A percentile compares a stretch with the other conserved stretches of the same genome.
phyloP scores from a whole-genome alignment of 2,113 vertebrate species.

The Xiphophorus hellerii region DNA sequence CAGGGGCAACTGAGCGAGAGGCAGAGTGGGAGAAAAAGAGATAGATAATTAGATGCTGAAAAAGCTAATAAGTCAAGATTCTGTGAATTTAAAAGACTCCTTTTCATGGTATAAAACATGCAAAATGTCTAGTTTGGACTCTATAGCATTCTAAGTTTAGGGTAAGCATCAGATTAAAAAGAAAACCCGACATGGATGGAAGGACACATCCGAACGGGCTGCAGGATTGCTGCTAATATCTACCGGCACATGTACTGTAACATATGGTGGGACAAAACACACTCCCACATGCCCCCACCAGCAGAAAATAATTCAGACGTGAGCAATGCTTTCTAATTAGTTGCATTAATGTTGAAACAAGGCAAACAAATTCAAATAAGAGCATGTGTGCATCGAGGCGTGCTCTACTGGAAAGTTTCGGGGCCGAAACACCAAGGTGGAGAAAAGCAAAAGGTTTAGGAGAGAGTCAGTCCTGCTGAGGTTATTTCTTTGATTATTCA shows the following conservation, averaged over 20 bases:
- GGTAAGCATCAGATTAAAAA: not conserved
- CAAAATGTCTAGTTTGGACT: not conserved
- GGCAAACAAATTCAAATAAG: not conserved
- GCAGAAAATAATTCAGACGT: not conserved
- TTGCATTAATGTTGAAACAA: not conserved
- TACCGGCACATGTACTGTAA: not conserved
- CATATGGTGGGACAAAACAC: not conserved
- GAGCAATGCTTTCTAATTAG: not conserved
- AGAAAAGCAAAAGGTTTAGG: conserved; percentile 18
- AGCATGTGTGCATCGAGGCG: not conserved
- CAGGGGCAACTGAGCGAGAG: conserved; percentile 32
- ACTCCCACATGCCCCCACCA: not conserved
- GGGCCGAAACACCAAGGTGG: conserved; percentile 4
- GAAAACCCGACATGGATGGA: not conserved
- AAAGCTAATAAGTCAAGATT: conserved; percentile 11
- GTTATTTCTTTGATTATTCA: conserved; percentile 34
- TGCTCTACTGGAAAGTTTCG: not conserved
- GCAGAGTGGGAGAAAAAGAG: conserved; percentile 1
- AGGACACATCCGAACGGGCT: no score
- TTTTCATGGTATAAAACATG: not conserved
- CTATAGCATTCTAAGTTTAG: not conserved
- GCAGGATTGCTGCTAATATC: not conserved
- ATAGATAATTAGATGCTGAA: conserved; percentile 6
- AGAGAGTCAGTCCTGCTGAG: conserved; percentile 33
- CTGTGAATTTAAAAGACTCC: not conserved